These are phyloP conservation scores for Heliocidaris tuberculata DNA, from an alignment of 35 echinoderm and acorn worm genomes.

Conservation along the genomic window DNA sequence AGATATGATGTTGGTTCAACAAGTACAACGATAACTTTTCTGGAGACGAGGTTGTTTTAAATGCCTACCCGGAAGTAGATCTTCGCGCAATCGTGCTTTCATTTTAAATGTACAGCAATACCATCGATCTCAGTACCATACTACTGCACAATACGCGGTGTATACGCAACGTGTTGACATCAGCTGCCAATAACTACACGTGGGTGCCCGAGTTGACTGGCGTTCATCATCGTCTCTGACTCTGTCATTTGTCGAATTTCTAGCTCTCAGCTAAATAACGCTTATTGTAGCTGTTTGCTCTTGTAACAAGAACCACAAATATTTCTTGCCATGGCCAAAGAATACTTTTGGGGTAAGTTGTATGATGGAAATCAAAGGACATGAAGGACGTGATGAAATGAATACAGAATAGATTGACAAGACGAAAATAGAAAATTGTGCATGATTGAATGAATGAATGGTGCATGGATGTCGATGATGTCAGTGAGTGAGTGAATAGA, in stretches of 20 bases:
- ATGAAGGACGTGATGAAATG: too few species aligned
- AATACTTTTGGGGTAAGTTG: conserved; percentile 72
- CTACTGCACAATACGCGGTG: not conserved
- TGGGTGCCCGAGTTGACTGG: not conserved
- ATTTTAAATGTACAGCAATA: not conserved
- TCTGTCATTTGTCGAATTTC: not conserved
- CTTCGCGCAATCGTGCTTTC: not conserved
- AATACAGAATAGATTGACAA: too few species aligned
- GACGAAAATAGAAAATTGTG: too few species aligned
- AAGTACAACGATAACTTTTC: not conserved
- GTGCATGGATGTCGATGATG: too few species aligned
- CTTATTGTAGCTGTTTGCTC: not conserved
- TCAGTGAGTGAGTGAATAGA: too few species aligned
- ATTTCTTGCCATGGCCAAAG: conserved; percentile 40
- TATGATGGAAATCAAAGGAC: not conserved
- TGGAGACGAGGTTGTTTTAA: conserved; percentile 16
- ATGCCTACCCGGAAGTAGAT: conserved; percentile 1
- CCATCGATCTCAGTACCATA: too few species aligned
- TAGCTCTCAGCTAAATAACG: not conserved
- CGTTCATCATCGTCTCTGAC: not conserved
- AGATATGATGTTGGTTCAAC: too few species aligned
- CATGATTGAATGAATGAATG: too few species aligned
- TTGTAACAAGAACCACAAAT: not conserved
- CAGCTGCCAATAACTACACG: not conserved
- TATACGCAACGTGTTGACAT: conserved; percentile 1